Percentiles rank a stretch among this genome's conserved stretches.
These are phyloP conservation scores for Battus philenor DNA, from an alignment of 1,140 invertebrate genomes.

Conservation along the genomic window DNA sequence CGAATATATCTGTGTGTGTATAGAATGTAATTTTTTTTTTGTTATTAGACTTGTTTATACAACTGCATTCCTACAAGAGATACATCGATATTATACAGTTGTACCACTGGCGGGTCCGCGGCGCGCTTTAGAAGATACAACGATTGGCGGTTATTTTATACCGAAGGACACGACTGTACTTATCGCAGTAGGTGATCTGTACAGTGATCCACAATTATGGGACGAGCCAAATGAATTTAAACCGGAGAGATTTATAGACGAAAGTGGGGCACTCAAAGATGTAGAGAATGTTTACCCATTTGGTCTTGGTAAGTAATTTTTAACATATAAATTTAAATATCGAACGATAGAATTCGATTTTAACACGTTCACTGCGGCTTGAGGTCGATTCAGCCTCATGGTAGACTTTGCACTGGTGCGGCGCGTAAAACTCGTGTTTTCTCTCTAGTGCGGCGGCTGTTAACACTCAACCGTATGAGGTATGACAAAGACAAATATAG, in stretches of 20 bases:
- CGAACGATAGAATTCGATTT: too few relatives aligned
- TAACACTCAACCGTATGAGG: too few relatives aligned
- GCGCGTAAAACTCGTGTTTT: too few relatives aligned
- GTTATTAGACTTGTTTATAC: constrained; percentile 78
- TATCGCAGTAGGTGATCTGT: constrained; percentile 80
- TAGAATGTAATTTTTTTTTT: too few relatives aligned
- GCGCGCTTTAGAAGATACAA: constrained; percentile 77
- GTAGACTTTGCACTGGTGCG: too few relatives aligned
- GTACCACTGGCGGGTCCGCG: constrained; percentile 83
- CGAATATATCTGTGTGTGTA: too few relatives aligned
- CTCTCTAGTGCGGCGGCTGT: too few relatives aligned
- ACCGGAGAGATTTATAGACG: constrained; percentile 80
- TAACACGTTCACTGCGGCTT: too few relatives aligned
- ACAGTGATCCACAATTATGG: constrained; percentile 79
- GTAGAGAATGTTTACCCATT: constrained; percentile 80
- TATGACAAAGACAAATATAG: too few relatives aligned
- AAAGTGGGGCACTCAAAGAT: constrained; percentile 65
- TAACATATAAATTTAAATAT: constrained; percentile 10
- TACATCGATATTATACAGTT: constrained; percentile 79
- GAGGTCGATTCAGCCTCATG: too few relatives aligned
- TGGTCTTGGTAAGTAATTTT: constrained; percentile 77
- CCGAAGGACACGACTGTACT: constrained; percentile 81
- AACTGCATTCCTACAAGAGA: constrained; percentile 81
- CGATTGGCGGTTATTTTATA: constrained; percentile 79
- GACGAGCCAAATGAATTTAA: constrained; percentile 81